Conservation (phyloP, 2,113 vertebrate genomes). For the Pteruthius melanotis region DNA sequence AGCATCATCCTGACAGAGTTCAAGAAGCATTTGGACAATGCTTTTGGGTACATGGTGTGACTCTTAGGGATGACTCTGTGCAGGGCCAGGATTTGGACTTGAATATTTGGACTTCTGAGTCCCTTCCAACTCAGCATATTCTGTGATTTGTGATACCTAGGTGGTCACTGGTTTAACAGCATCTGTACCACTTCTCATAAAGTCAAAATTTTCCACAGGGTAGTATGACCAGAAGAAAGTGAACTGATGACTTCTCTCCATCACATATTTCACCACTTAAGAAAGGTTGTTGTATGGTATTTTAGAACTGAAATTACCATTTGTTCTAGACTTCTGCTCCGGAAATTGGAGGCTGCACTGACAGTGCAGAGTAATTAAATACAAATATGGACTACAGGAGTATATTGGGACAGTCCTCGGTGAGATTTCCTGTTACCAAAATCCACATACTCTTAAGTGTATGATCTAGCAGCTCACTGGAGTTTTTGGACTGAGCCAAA, state of each 20-base stretch:
- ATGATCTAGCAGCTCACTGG: background rate
- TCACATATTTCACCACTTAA: background rate
- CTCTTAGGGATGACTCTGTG: background rate
- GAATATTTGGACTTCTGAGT: background rate
- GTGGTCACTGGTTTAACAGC: background rate
- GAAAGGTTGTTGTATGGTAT: background rate
- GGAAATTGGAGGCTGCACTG: background rate
- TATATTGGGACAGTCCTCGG: background rate
- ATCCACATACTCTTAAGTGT: background rate
- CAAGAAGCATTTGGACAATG: background rate
- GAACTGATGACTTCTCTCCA: background rate
- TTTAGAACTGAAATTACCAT: background rate
- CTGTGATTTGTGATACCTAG: background rate
- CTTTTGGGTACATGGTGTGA: background rate
- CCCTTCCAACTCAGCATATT: background rate
- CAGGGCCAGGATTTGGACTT: background rate
- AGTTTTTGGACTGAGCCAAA: background rate
- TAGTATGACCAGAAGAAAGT: background rate
- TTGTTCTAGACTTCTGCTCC: background rate
- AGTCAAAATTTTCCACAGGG: background rate
- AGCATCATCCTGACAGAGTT: background rate
- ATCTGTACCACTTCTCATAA: background rate
- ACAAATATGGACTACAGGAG: background rate
- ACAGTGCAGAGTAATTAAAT: background rate
- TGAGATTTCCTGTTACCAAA: background rate